phyloP scores from a whole-genome alignment of 2,888 invertebrate genomes.

The Mechanitis messenoides region DNA sequence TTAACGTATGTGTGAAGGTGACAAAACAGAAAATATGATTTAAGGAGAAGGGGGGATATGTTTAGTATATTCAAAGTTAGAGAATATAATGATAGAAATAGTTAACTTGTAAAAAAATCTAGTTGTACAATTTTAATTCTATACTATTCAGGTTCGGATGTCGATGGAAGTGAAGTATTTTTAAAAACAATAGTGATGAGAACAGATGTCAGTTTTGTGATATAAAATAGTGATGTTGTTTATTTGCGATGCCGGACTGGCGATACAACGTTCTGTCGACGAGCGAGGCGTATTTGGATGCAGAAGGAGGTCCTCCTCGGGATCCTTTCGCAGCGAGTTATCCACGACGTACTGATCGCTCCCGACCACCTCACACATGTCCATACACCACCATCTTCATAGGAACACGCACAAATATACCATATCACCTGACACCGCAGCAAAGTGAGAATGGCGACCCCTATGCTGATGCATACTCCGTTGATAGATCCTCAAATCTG shows the following conservation, averaged over 20 bases:
- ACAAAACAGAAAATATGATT: too few species aligned
- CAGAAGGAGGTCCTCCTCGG: conserved; percentile 47
- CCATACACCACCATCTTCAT: conserved; percentile 70
- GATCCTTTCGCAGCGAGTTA: conserved; percentile 69
- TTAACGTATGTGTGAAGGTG: neutral
- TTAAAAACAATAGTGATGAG: conserved; percentile 37
- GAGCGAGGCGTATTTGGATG: conserved; percentile 69
- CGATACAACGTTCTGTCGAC: conserved; percentile 75
- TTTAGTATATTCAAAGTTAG: too few species aligned
- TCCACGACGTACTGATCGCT: conserved; percentile 72
- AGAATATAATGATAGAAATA: too few species aligned
- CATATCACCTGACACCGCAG: conserved; percentile 51
- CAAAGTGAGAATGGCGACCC: conserved; percentile 64
- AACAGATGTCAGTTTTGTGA: conserved; percentile 37
- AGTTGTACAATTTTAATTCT: neutral
- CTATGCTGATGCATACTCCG: conserved; percentile 65
- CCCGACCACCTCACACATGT: conserved; percentile 66
- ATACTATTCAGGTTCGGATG: conserved; percentile 44
- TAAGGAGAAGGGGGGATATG: too few species aligned
- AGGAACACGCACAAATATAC: conserved; percentile 52
- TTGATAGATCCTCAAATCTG: conserved; percentile 67
- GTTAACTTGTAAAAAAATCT: neutral
- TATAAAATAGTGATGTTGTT: conserved; percentile 59
- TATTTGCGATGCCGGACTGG: conserved; percentile 72
- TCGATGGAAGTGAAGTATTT: conserved; percentile 49